These are phyloP conservation scores for Notechis scutatus DNA, from an alignment of 2,113 vertebrate species.

Conservation along the genomic window DNA sequence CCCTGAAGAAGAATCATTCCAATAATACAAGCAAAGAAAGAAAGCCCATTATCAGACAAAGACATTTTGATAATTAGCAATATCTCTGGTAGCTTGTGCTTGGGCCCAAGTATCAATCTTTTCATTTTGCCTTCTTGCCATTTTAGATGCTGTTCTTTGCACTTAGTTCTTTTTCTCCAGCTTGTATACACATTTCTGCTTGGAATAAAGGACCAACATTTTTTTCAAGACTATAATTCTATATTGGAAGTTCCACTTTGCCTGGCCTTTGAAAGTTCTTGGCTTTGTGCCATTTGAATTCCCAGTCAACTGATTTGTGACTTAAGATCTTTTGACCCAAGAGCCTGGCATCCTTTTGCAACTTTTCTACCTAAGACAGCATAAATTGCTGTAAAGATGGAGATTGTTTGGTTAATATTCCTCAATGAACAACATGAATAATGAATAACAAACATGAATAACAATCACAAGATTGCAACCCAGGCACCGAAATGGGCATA, in stretches of 20 bases:
- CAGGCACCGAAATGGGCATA: neutral
- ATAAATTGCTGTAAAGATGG: neutral
- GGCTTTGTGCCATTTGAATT: neutral
- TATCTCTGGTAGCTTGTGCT: neutral
- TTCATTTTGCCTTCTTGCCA: neutral
- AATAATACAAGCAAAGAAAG: neutral
- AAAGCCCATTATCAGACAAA: neutral
- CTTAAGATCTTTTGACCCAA: neutral
- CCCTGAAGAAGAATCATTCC: neutral
- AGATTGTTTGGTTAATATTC: neutral
- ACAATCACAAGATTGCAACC: neutral
- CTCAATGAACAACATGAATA: neutral
- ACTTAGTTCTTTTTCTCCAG: neutral
- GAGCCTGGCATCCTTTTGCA: neutral
- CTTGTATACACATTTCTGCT: neutral
- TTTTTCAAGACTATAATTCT: neutral
- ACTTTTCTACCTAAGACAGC: neutral
- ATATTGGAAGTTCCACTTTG: neutral
- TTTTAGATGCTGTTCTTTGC: neutral
- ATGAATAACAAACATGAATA: neutral
- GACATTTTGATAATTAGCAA: neutral
- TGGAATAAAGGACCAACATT: neutral
- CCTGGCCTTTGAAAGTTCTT: neutral
- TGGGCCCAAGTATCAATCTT: neutral
- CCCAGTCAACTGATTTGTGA: neutral